Evolutionary conservation across 2,888 invertebrate species (phyloP).

Genomic region (Cyaniris semiargus): DNA sequence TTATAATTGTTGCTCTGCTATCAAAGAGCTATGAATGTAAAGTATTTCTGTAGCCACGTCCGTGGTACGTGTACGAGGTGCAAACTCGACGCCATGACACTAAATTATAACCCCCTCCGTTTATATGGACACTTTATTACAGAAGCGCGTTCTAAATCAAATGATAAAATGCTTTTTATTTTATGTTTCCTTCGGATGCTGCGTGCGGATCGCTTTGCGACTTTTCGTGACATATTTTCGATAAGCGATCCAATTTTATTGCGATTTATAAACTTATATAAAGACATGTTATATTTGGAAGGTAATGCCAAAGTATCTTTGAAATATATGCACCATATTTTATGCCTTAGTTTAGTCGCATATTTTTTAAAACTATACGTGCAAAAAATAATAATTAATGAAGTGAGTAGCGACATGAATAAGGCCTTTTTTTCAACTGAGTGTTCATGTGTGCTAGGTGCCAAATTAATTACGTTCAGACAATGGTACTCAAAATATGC

Average conservation of each 20-base stretch:
- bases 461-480: not conserved
- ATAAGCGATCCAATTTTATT: conserved; percentile 44
- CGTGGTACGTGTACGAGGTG: conserved; percentile 50
- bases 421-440: not conserved
- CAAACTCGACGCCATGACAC: conserved; percentile 64
- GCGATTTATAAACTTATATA: conserved; percentile 27
- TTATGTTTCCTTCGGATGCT: conserved; percentile 70
- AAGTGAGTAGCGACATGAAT: not conserved
- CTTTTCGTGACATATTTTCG: conserved; percentile 48
- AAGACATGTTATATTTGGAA: not conserved
- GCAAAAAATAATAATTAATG: not conserved
- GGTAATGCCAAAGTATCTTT: not conserved
- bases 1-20: not conserved
- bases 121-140: conserved; percentile 79
- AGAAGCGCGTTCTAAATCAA: conserved; percentile 77
- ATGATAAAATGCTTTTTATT: conserved; percentile 79
- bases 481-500: not conserved
- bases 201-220: conserved; percentile 64
- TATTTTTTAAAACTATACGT: not conserved
- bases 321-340: not conserved
- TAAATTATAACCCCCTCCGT: conserved; percentile 77
- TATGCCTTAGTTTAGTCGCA: not conserved
- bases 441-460: not conserved
- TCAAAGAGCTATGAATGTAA: conserved; percentile 23
- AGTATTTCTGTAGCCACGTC: conserved; percentile 34